Evolutionary conservation across 2,797 vertebrate genomes (phyloP).

Genomic region (Gymnothorax javanicus): DNA sequence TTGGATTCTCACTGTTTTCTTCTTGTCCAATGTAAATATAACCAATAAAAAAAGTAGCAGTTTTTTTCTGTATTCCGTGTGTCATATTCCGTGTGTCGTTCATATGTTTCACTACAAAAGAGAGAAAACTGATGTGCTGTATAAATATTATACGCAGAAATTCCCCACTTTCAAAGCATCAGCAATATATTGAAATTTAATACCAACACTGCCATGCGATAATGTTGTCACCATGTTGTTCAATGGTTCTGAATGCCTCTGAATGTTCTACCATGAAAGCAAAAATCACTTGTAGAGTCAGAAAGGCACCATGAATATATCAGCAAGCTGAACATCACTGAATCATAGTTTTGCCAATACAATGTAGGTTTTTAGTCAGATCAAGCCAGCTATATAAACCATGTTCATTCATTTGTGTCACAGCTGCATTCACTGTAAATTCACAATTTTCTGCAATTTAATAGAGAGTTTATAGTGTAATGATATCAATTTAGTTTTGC

Average conservation of each 20-base stretch:
- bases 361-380: not conserved
- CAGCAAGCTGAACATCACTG: not conserved
- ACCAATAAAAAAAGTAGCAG: slow-evolving; percentile 34
- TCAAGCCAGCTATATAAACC: not conserved
- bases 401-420: not conserved
- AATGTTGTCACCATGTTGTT: not conserved
- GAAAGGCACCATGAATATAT: not conserved
- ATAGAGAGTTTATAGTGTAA: not conserved
- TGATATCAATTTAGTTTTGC: not conserved
- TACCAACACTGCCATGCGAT: not conserved
- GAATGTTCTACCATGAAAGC: not conserved
- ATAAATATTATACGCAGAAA: not conserved
- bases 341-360: not conserved
- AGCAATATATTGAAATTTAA: not conserved
- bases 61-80: slow-evolving; percentile 28
- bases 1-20: not conserved
- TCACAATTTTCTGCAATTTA: not conserved
- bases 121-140: not conserved
- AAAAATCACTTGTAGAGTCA: not conserved
- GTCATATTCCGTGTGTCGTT: slow-evolving; percentile 20
- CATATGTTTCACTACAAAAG: not conserved
- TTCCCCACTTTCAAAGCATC: not conserved
- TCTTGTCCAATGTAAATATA: slow-evolving; percentile 43
- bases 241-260: not conserved
- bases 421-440: not conserved